Percentiles rank a stretch among this genome's conserved stretches.
phyloP scores from a whole-genome alignment of 2,888 invertebrate species.

The Drosophila fulvimacula region DNA sequence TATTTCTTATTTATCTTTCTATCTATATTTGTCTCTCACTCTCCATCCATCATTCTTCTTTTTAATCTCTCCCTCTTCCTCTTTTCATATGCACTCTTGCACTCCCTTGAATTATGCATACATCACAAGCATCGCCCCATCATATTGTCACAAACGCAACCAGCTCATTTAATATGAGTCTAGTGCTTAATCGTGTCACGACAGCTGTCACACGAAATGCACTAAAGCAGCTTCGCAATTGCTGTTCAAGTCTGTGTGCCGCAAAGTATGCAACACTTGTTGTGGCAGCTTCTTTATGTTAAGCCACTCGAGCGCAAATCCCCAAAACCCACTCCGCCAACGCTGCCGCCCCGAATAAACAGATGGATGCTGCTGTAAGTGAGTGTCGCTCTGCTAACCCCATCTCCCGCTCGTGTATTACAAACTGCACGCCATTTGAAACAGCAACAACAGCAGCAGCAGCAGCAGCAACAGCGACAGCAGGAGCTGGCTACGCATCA shows the following conservation, averaged over 20 bases:
- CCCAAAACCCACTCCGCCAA: slow-evolving; percentile 21
- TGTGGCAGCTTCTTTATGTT: slow-evolving; percentile 50
- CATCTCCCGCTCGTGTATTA: slow-evolving; percentile 35
- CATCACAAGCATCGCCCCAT: not conserved
- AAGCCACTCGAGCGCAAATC: slow-evolving; percentile 63
- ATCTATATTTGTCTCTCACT: not conserved
- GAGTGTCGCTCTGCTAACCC: slow-evolving; percentile 9
- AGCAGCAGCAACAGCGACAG: slow-evolving; percentile 36
- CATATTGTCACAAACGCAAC: too few relatives aligned
- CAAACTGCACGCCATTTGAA: slow-evolving; percentile 64
- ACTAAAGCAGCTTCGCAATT: not conserved
- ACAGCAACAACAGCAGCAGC: slow-evolving; percentile 35
- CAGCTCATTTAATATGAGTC: not conserved
- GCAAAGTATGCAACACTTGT: slow-evolving; percentile 66
- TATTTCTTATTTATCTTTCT: not conserved
- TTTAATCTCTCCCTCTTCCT: not conserved
- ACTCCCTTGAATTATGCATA: not conserved
- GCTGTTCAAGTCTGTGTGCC: slow-evolving; percentile 16
- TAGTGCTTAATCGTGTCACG: slow-evolving; percentile 9
- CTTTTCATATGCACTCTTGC: not conserved
- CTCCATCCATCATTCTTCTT: not conserved
- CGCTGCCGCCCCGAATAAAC: not conserved
- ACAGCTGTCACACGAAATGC: slow-evolving; percentile 4
- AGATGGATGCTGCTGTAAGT: slow-evolving; percentile 21
- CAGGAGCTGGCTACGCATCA: slow-evolving; percentile 24